Evolutionary conservation across 2,113 vertebrate genomes (phyloP).

Genomic region (Ranitomeya variabilis): DNA sequence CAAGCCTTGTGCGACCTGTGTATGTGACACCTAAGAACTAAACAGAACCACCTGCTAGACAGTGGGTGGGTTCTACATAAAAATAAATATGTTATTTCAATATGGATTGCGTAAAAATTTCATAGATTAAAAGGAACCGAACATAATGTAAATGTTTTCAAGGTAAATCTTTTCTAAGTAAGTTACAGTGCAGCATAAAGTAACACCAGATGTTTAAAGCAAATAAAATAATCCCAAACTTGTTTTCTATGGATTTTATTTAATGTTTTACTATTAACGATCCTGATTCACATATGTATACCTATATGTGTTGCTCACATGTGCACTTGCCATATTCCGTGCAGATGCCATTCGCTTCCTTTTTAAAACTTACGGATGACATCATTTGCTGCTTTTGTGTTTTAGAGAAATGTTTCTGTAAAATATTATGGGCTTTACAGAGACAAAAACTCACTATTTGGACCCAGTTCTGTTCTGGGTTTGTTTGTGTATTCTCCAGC

Average conservation of each 20-base stretch:
- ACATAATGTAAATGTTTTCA: constrained; percentile 40
- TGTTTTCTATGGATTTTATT: constrained; percentile 40
- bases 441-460: constrained; percentile 33
- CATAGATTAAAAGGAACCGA: constrained; percentile 33
- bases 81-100: not conserved
- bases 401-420: constrained; percentile 39
- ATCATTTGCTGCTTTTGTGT: constrained; percentile 51
- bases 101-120: not conserved
- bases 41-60: not conserved
- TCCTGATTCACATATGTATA: constrained; percentile 26
- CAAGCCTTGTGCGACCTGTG: not conserved
- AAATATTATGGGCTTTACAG: constrained; percentile 30
- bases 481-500: not conserved
- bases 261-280: constrained; percentile 43
- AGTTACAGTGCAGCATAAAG: constrained; percentile 15
- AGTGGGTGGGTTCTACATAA: not conserved
- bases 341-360: constrained; percentile 26
- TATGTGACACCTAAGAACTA: constrained; percentile 11
- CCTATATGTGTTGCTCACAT: constrained; percentile 2
- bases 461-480: constrained; percentile 21
- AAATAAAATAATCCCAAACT: constrained; percentile 41
- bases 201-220: constrained; percentile 38
- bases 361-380: constrained; percentile 26
- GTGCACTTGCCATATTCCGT: not conserved
- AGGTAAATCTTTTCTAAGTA: constrained; percentile 33